A percentile compares a stretch with the other conserved stretches of the same genome.
phyloP scores from a whole-genome alignment of 2,113 vertebrate species.

The Camelus bactrianus region DNA sequence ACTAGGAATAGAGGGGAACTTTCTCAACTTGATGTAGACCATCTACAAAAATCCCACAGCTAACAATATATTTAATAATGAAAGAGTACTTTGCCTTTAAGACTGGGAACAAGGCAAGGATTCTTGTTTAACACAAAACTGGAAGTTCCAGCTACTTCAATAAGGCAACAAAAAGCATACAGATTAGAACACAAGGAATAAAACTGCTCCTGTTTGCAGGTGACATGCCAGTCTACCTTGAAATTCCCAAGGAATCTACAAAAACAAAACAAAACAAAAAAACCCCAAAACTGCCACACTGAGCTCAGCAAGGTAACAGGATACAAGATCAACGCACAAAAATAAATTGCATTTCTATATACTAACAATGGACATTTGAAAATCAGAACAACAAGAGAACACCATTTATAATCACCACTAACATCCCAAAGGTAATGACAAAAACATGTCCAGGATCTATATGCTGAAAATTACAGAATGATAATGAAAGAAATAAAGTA shows the following conservation, averaged over 20 bases:
- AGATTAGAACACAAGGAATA: not conserved
- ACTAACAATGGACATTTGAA: not conserved
- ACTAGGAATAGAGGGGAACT: not conserved
- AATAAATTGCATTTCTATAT: not conserved
- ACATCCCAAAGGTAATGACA: not conserved
- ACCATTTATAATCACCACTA: not conserved
- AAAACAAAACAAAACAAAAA: not conserved
- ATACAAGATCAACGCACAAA: not conserved
- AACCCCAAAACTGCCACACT: not conserved
- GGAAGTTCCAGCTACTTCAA: not conserved
- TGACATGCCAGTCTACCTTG: not conserved
- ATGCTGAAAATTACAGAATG: not conserved
- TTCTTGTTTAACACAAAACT: not conserved
- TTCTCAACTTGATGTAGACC: not conserved
- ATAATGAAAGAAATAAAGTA: not conserved
- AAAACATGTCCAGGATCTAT: not conserved
- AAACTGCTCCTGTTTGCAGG: not conserved
- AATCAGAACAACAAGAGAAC: not conserved
- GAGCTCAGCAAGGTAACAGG: not conserved
- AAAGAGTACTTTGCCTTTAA: not conserved
- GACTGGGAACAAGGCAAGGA: not conserved
- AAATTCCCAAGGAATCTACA: not conserved
- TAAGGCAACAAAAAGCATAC: not conserved
- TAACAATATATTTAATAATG: not conserved
- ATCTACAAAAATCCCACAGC: not conserved